Conservation (phyloP, 1,140 invertebrate genomes). For the Druon quercuslanigerum region DNA sequence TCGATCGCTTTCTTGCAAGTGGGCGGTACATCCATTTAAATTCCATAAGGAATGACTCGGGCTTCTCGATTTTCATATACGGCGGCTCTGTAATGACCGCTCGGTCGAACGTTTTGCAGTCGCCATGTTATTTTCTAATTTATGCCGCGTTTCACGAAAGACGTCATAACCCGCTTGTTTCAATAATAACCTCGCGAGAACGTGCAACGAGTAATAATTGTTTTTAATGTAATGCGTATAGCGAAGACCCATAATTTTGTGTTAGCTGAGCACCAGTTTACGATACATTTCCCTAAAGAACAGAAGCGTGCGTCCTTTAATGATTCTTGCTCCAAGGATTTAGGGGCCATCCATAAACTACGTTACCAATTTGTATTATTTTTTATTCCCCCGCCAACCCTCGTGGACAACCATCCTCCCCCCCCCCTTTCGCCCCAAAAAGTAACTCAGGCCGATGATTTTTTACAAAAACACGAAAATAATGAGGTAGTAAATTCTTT, state of each 20-base stretch:
- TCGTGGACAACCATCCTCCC: too few species aligned
- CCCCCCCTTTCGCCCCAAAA: too few species aligned
- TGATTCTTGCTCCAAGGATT: not conserved
- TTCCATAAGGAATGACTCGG: constrained; percentile 37
- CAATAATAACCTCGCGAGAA: constrained; percentile 30
- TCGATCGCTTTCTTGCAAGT: constrained; percentile 43
- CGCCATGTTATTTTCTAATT: constrained; percentile 31
- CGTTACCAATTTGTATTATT: too few species aligned
- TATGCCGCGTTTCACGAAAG: constrained; percentile 30
- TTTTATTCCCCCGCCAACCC: too few species aligned
- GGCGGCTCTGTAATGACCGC: constrained; percentile 13
- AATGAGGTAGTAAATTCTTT: too few species aligned
- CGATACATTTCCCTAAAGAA: constrained; percentile 20
- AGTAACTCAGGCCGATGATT: too few species aligned
- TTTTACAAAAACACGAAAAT: too few species aligned
- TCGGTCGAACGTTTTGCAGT: constrained; percentile 17
- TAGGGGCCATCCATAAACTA: too few species aligned
- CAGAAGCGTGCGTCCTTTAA: not conserved
- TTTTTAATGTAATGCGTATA: constrained; percentile 26
- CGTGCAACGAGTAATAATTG: constrained; percentile 31
- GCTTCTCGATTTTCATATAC: constrained; percentile 26
- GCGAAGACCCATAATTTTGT: constrained; percentile 23
- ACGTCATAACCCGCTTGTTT: constrained; percentile 24
- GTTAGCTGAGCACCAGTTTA: constrained; percentile 4
- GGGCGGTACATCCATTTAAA: constrained; percentile 53